Percentiles rank a stretch among this genome's conserved stretches.
Evolutionary conservation across 2,888 invertebrate genomes (phyloP).

Genomic region (Drosophila fungiperda): DNA sequence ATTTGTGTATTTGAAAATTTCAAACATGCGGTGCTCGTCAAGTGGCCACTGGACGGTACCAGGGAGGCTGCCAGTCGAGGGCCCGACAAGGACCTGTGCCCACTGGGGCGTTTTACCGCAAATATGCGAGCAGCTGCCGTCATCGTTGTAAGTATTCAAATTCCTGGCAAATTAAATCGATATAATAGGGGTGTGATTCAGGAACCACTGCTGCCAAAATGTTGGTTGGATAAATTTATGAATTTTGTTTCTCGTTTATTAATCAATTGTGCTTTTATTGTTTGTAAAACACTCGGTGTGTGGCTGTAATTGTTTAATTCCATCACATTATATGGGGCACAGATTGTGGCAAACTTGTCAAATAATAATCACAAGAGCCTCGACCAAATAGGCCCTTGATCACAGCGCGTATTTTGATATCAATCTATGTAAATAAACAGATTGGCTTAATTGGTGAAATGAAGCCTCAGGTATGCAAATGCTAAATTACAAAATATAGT

Average conservation of each 20-base stretch:
- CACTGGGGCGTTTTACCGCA: slow-evolving; percentile 4
- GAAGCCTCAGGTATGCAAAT: not conserved
- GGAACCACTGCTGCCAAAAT: not conserved
- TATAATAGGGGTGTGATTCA: slow-evolving; percentile 7
- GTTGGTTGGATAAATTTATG: slow-evolving; percentile 13
- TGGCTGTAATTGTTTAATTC: slow-evolving; percentile 13
- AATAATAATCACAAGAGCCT: not conserved
- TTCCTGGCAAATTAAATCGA: slow-evolving; percentile 11
- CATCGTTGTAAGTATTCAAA: slow-evolving; percentile 4
- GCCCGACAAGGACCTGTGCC: not conserved
- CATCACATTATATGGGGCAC: slow-evolving; percentile 5
- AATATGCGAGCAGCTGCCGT: slow-evolving; percentile 16
- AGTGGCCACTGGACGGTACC: slow-evolving; percentile 1
- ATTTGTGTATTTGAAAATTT: slow-evolving; percentile 24
- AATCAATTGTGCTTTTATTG: slow-evolving; percentile 15
- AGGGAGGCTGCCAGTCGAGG: not conserved
- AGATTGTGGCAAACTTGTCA: slow-evolving; percentile 6
- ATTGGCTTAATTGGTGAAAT: not conserved
- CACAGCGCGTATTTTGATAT: not conserved
- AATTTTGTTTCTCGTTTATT: slow-evolving; percentile 12
- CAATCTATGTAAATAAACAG: not conserved
- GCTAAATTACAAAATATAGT: not conserved
- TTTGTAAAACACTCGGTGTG: slow-evolving; percentile 4
- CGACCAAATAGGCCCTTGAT: not conserved
- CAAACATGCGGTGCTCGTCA: slow-evolving; percentile 16